Base-by-base conservation (phyloP, 2,113 vertebrate species). In the Panthera tigris region DNA sequence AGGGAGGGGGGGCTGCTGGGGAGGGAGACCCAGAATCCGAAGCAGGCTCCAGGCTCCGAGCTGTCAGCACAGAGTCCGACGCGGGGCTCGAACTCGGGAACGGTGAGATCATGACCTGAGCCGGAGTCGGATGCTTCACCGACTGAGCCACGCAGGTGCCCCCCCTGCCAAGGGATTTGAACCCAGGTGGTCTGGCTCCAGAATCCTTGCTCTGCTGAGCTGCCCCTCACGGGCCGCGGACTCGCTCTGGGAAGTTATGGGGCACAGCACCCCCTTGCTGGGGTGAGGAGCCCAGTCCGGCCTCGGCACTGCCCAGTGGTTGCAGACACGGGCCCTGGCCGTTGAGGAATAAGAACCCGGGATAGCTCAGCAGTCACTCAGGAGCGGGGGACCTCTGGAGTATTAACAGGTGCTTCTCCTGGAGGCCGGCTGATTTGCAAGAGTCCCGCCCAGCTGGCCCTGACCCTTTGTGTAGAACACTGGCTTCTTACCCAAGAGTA, bases 241-340 rank as follows among this genome's bases (percentile, higher is more conserved):
- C 6, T 39, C 50, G 61, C 11, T 48, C 10, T 29, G 5, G 21
- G 9, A 23, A 76, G n/a, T 31, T 33, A 5, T 2, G 7, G 48
- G 29, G 18, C 36, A 21, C 16, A 6, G 36, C 23, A 12, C 55
- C 4, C 19, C 48, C 27, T 18, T 10, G n/a, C 71, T 31, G 18
- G 39, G 29, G 29, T 15, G 18, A 39, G 19, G n/a, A 36, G 19
- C 48, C 29, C 36, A 18, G 2, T 4, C 55, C n/a, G n/a, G 71
- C 50, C 50, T 15, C 2, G 4, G 41, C 57, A 1, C 10, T 15
- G 36, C 63, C 36, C 1, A 2, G 5, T 9, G 4, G 48, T 15
- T 80, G 15, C 39, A 63, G 7, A 18, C 33, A 7, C 9, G 5
- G 3, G n/a, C 61, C 31, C 85, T 80, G 39, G 50, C 48, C 41